Base-by-base conservation (phyloP, 2,888 invertebrate species). In the Therioaphis trifolii region DNA sequence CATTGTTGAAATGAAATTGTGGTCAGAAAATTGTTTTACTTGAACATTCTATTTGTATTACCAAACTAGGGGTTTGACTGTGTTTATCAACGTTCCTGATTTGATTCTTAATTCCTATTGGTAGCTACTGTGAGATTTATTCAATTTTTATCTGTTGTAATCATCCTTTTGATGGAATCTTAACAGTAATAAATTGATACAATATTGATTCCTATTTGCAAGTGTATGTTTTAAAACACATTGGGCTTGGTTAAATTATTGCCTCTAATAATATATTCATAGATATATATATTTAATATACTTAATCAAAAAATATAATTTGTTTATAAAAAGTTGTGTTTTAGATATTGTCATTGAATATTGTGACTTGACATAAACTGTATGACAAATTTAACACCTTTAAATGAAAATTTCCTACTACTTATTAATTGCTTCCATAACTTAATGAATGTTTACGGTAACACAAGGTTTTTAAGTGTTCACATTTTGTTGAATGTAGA, bases 361-460 rank as follows among this genome's bases (percentile, higher is more conserved):
- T 14, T 7, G n/a, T 63, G 63, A 14, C 46, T 58, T 52, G 29
- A 46, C 49, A 49, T 21, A 21, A 1, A 46, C 46, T 43, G 14
- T 29, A 63, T 49, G 29, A 24, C 24, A 43, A 55, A 40, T 52
- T 29, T 27, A 24, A 77, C 35, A 52, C 35, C 49, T 68, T 68
- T 55, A 52, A 52, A 68, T 40, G 40, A 52, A 35, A 55, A 69
- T 79, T 69, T 79, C 68, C 78, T 79, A 69, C 78, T 79, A 79
- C 68, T 69, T 69, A 69, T 40, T 79, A 69, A 69, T 79, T 79
- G 69, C 78, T 79, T 69, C 11, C 52, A 68, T 69, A 79, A 79
- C 5, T 27, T 79, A 69, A 24, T 78, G 40, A 78, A 55, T 79
- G 68, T 55, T 55, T 79, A 79, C 9, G 55, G 27, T 79, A 14